These are phyloP conservation scores for Papilio gigon DNA, from an alignment of 2,888 invertebrate species.

Conservation along the genomic window DNA sequence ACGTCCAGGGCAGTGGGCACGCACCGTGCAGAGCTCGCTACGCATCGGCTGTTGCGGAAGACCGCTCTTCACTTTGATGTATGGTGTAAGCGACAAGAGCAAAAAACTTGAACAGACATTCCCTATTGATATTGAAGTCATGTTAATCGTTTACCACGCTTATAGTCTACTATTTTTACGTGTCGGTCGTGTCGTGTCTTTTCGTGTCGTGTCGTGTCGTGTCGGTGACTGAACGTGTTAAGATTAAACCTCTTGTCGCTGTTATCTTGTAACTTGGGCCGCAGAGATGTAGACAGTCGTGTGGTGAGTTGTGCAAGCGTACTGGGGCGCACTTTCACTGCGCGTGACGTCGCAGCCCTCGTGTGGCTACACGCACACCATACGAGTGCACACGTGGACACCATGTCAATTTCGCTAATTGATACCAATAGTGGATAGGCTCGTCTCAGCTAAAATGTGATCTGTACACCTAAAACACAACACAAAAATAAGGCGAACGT, in stretches of 20 bases:
- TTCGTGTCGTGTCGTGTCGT: too few relatives aligned
- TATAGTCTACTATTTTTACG: too few relatives aligned
- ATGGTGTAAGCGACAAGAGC: slow-evolving; percentile 28
- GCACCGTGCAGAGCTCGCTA: slow-evolving; percentile 6
- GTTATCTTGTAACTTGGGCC: slow-evolving; percentile 7
- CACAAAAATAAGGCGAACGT: too few relatives aligned
- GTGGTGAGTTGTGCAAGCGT: slow-evolving; percentile 32
- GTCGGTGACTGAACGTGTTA: too few relatives aligned
- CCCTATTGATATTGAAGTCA: too few relatives aligned
- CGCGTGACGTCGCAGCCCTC: slow-evolving; percentile 14
- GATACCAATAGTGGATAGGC: not conserved
- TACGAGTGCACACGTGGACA: not conserved
- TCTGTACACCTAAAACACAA: too few relatives aligned
- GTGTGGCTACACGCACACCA: not conserved
- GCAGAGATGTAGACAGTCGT: not conserved
- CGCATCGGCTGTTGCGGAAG: slow-evolving; percentile 19
- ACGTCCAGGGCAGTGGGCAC: not conserved
- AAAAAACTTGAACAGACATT: too few relatives aligned
- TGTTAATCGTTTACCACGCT: too few relatives aligned
- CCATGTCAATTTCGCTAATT: not conserved
- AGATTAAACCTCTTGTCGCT: not conserved
- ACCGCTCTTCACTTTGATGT: slow-evolving; percentile 25
- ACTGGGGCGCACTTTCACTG: slow-evolving; percentile 37
- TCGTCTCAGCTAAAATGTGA: not conserved
- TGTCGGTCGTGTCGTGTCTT: too few relatives aligned